Evolutionary conservation across 1,140 invertebrate species (phyloP).

Genomic region (Papilio aristodemus): DNA sequence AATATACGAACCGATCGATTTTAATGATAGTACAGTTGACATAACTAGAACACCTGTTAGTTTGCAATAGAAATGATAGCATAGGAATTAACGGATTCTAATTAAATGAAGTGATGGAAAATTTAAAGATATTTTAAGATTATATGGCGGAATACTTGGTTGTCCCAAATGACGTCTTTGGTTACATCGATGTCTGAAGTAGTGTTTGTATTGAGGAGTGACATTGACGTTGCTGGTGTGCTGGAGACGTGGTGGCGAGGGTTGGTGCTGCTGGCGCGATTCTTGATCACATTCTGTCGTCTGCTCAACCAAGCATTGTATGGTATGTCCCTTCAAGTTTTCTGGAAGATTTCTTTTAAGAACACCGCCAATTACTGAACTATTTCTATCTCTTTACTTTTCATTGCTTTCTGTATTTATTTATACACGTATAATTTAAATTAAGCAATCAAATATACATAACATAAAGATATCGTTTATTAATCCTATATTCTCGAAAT

Average conservation of each 20-base stretch:
- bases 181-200: slow-evolving; percentile 54
- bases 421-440: too few relatives aligned
- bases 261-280: slow-evolving; percentile 52
- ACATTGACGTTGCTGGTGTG: slow-evolving; percentile 47
- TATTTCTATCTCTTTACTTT: not conserved
- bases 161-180: slow-evolving; percentile 42
- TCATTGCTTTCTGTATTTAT: not conserved
- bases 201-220: slow-evolving; percentile 53
- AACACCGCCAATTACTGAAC: too few relatives aligned
- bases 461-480: too few relatives aligned
- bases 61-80: too few relatives aligned
- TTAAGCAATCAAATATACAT: too few relatives aligned
- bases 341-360: too few relatives aligned
- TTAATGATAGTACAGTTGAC: not conserved
- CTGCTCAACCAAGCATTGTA: slow-evolving; percentile 53
- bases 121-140: slow-evolving; percentile 5
- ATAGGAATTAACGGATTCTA: not conserved
- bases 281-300: slow-evolving; percentile 54
- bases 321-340: slow-evolving; percentile 44
- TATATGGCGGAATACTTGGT: not conserved
- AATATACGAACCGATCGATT: not conserved
- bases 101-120: not conserved
- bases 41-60: not conserved
- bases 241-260: slow-evolving; percentile 65
- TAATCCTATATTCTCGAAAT: too few relatives aligned